A percentile compares a stretch with the other conserved stretches of the same genome.
phyloP scores from a whole-genome alignment of 2,113 vertebrate genomes.

The Lagopus muta region DNA sequence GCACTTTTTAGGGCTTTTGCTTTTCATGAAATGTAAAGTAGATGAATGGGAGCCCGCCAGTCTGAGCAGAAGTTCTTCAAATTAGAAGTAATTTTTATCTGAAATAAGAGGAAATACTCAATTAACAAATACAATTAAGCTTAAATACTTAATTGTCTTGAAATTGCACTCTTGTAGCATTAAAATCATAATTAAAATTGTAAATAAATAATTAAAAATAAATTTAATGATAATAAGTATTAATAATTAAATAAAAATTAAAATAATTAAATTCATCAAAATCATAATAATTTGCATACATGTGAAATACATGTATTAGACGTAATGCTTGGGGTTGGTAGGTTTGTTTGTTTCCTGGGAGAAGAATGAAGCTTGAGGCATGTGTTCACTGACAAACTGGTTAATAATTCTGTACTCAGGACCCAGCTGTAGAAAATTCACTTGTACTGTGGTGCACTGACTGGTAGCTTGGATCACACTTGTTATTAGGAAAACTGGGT shows the following conservation, averaged over 20 bases:
- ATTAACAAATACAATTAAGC: neutral
- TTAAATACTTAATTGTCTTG: neutral
- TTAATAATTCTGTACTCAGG: neutral
- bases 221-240: too few relatives aligned
- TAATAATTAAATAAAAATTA: too few relatives aligned
- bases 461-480: neutral
- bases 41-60: fast-evolving
- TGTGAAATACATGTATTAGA: neutral
- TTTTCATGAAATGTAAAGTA: neutral
- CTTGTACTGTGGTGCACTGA: neutral
- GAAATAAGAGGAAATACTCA: neutral
- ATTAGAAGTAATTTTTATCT: neutral
- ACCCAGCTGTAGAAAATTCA: neutral
- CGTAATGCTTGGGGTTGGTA: too few relatives aligned
- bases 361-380: neutral
- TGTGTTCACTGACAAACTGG: neutral
- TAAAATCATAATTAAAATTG: too few relatives aligned
- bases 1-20: neutral
- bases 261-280: neutral
- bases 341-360: neutral
- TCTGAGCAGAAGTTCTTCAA: neutral
- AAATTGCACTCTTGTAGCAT: neutral
- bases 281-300: neutral
- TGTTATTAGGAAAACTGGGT: neutral
- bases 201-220: too few relatives aligned